Conservation (phyloP, 2,797 vertebrate species). For the Lutjanus argentimaculatus region DNA sequence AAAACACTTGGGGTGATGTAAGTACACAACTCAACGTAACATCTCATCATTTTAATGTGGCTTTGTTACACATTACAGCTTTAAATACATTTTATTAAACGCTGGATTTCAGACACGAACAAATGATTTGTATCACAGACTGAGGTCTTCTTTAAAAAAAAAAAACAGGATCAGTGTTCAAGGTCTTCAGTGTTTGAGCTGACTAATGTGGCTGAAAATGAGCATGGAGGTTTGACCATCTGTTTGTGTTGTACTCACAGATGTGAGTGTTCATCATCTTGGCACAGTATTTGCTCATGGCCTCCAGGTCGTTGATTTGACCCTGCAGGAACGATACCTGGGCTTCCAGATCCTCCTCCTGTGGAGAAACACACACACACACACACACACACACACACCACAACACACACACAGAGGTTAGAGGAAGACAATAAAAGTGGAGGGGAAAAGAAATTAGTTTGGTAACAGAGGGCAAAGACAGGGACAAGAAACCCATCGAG, state of each 20-base stretch:
- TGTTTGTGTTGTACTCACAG: constrained; percentile 86
- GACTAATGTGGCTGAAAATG: not conserved
- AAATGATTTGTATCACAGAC: not conserved
- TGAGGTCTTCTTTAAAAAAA: not conserved
- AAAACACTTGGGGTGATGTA: too few species aligned
- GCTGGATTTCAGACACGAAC: not conserved
- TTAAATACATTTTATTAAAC: too few species aligned
- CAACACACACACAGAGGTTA: not conserved
- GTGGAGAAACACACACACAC: constrained; percentile 18
- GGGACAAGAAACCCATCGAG: not conserved
- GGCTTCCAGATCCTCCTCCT: constrained; percentile 96
- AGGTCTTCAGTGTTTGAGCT: not conserved
- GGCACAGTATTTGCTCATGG: constrained; percentile 99
- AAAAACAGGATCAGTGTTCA: not conserved
- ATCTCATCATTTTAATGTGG: too few species aligned
- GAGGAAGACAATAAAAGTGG: not conserved
- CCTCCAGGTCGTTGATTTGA: constrained; percentile 97
- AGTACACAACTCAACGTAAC: too few species aligned
- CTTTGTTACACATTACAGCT: too few species aligned
- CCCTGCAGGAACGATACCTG: constrained; percentile 98
- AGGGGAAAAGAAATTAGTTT: not conserved
- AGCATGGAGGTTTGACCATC: not conserved
- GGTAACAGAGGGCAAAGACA: not conserved
- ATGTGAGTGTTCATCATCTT: constrained; percentile 98
- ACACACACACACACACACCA: not conserved